Conservation (phyloP, 2,113 vertebrate species). For the Labrus mixtus region DNA sequence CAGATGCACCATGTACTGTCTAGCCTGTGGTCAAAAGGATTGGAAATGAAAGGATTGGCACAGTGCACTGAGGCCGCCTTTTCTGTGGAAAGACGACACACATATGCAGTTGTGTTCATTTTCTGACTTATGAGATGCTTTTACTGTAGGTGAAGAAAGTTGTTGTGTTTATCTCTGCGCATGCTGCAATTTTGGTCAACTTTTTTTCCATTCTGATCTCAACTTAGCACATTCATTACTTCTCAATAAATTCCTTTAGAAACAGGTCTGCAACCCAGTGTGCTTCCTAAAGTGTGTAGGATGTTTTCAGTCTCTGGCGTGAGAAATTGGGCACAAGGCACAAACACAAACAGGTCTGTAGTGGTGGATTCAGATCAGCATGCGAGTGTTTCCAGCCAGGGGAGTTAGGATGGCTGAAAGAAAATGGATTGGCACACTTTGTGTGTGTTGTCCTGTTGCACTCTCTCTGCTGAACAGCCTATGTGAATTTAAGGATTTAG, state of each 20-base stretch:
- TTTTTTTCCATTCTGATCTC: constrained; percentile 16
- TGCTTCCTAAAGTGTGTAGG: constrained; percentile 29
- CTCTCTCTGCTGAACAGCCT: constrained; percentile 1
- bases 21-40: constrained; percentile 65
- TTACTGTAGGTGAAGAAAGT: constrained; percentile 26
- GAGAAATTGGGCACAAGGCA: constrained; percentile 12
- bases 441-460: constrained; percentile 17
- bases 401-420: constrained; percentile 37
- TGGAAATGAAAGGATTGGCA: constrained; percentile 55
- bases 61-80: constrained; percentile 33
- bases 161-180: constrained; percentile 4
- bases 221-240: constrained; percentile 31
- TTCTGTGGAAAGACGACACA: constrained; percentile 24
- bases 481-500: constrained; percentile 44
- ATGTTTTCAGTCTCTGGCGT: constrained; percentile 40
- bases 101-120: constrained; percentile 45
- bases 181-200: constrained; percentile 37
- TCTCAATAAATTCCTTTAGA: constrained; percentile 27
- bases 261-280: constrained; percentile 26
- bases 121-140: constrained; percentile 34
- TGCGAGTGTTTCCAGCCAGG: constrained; percentile 19
- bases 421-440: constrained; percentile 46
- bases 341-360: constrained; percentile 25
- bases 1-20: constrained; percentile 64
- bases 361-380: constrained; percentile 19